These are phyloP conservation scores for Holotrichia oblita DNA, from an alignment of 1,140 invertebrate species.

Conservation along the genomic window DNA sequence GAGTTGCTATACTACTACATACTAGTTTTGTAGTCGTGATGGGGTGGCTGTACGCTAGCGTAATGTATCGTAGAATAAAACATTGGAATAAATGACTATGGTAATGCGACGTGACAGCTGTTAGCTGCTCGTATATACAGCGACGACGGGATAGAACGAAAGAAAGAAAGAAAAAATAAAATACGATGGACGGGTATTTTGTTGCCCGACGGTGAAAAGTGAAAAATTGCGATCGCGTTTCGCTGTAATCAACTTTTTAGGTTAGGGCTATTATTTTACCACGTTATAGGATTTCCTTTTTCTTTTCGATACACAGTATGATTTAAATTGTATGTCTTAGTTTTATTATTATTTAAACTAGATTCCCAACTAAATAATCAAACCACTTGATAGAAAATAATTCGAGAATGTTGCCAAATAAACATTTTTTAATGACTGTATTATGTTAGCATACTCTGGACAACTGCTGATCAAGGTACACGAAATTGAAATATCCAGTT, in stretches of 20 bases:
- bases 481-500: no score
- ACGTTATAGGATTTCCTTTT: not conserved
- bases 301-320: not conserved
- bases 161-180: not conserved
- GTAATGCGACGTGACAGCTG: conserved; percentile 28
- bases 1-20: not conserved
- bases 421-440: no score
- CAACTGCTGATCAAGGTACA: no score
- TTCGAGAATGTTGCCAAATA: no score
- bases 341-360: no score
- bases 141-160: not conserved
- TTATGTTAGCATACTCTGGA: no score
- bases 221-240: conserved; percentile 15
- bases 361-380: no score
- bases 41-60: not conserved
- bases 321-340: no score
- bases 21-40: not conserved
- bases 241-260: not conserved
- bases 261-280: not conserved
- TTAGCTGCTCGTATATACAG: conserved; percentile 3
- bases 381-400: no score
- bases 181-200: not conserved
- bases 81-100: conserved; percentile 26
- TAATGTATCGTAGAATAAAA: not conserved
- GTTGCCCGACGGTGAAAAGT: not conserved